Conservation (phyloP, 2,888 invertebrate genomes). For the Mesopsocus fuscifrons region DNA sequence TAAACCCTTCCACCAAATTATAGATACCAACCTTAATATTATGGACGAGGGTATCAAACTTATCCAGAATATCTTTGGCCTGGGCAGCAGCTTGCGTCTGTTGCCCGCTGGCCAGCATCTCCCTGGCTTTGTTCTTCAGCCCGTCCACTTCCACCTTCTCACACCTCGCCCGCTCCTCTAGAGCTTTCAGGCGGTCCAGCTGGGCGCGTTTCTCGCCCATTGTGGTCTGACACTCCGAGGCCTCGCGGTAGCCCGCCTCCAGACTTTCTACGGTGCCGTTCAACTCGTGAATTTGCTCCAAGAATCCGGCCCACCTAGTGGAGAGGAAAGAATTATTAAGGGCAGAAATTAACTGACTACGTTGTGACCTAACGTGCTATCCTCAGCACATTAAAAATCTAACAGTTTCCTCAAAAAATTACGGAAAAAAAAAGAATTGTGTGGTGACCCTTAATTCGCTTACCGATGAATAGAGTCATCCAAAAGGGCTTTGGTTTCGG, state of each 20-base stretch:
- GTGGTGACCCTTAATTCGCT: no score
- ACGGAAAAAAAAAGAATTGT: no score
- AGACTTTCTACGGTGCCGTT: conserved; percentile 65
- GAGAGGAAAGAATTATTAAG: no score
- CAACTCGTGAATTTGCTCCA: conserved; percentile 72
- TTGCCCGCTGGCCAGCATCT: conserved; percentile 71
- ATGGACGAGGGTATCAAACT: conserved; percentile 60
- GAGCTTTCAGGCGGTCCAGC: conserved; percentile 57
- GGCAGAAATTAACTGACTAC: no score
- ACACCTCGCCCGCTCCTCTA: conserved; percentile 74
- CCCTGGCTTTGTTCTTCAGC: conserved; percentile 61
- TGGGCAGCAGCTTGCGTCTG: conserved; percentile 65
- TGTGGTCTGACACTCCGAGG: conserved; percentile 55
- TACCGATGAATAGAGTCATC: conserved; percentile 65
- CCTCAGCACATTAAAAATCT: no score
- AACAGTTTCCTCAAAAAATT: no score
- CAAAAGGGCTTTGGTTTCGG: conserved; percentile 70
- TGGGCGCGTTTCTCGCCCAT: conserved; percentile 74
- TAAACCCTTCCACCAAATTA: no score
- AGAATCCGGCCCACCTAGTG: conserved; percentile 79
- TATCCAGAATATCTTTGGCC: conserved; percentile 67
- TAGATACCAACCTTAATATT: conserved; percentile 44
- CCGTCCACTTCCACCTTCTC: conserved; percentile 81
- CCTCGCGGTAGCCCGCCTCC: conserved; percentile 50
- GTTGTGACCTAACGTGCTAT: no score